These are phyloP conservation scores for Popillia japonica DNA, from an alignment of 1,140 invertebrate genomes.

Conservation along the genomic window DNA sequence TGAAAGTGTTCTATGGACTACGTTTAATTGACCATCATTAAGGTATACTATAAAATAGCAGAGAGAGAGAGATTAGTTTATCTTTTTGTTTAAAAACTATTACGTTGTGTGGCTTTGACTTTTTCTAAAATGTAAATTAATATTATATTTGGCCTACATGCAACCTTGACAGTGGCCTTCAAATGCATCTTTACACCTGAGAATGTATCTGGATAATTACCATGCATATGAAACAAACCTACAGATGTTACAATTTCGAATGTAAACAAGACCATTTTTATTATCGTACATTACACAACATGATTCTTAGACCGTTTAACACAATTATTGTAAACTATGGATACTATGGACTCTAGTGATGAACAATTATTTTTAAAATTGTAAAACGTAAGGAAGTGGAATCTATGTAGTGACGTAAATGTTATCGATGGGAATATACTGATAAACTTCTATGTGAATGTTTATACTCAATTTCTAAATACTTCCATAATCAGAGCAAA, in stretches of 20 bases:
- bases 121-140: neutral
- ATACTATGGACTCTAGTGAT: too few relatives aligned
- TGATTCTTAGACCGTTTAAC: too few relatives aligned
- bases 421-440: too few relatives aligned
- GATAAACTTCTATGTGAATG: too few relatives aligned
- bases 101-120: neutral
- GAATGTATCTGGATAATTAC: slow-evolving; percentile 1
- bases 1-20: neutral
- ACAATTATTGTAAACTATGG: too few relatives aligned
- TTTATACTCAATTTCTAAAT: too few relatives aligned
- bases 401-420: too few relatives aligned
- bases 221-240: neutral
- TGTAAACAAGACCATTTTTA: neutral
- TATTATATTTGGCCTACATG: neutral
- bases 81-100: neutral
- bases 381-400: too few relatives aligned
- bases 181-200: neutral
- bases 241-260: neutral
- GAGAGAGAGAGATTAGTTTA: slow-evolving; percentile 20
- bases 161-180: slow-evolving; percentile 11
- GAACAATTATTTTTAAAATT: too few relatives aligned
- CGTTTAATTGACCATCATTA: neutral
- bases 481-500: too few relatives aligned
- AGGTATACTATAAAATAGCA: neutral
- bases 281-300: too few relatives aligned